These are phyloP conservation scores for Trichopria drosophilae DNA, from an alignment of 2,888 invertebrate species.

Conservation along the genomic window DNA sequence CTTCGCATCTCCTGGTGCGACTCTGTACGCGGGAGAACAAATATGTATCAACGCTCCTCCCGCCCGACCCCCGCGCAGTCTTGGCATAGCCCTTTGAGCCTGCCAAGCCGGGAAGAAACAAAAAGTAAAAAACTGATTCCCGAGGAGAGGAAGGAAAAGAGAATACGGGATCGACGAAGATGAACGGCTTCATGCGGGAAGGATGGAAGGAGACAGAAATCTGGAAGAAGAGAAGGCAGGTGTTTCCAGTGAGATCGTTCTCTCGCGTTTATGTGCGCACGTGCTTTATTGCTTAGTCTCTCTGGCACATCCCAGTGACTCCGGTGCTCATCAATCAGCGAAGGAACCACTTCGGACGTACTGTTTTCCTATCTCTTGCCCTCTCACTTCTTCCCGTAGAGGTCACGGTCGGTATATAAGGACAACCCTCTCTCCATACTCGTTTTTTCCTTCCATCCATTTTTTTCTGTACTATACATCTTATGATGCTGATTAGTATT, in stretches of 20 bases:
- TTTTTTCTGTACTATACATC: constrained; percentile 24
- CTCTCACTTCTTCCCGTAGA: constrained; percentile 8
- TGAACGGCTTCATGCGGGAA: constrained; percentile 6
- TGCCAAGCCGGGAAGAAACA: constrained; percentile 27
- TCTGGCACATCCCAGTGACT: constrained; percentile 48
- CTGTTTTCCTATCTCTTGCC: constrained; percentile 7
- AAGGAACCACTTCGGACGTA: constrained; percentile 39
- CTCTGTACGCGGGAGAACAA: no score
- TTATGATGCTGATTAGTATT: no score
- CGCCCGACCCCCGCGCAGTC: constrained; percentile 36
- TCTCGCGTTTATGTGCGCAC: constrained; percentile 52
- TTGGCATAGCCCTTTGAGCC: constrained; percentile 27
- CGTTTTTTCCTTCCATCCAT: constrained; percentile 21
- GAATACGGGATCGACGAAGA: constrained; percentile 13
- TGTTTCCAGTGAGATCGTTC: constrained; percentile 48
- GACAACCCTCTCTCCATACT: constrained; percentile 15
- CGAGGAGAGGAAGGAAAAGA: constrained; percentile 2
- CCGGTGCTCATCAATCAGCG: constrained; percentile 55
- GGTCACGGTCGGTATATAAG: constrained; percentile 30
- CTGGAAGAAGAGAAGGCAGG: constrained; percentile 44
- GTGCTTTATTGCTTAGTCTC: constrained; percentile 53
- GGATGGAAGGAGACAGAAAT: constrained; percentile 26
- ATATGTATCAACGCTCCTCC: constrained; percentile 43
- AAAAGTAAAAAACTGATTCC: no score
- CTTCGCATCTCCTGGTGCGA: no score